These are phyloP conservation scores for Ariolimax columbianus DNA, from an alignment of 2,888 invertebrate genomes.

Conservation along the genomic window DNA sequence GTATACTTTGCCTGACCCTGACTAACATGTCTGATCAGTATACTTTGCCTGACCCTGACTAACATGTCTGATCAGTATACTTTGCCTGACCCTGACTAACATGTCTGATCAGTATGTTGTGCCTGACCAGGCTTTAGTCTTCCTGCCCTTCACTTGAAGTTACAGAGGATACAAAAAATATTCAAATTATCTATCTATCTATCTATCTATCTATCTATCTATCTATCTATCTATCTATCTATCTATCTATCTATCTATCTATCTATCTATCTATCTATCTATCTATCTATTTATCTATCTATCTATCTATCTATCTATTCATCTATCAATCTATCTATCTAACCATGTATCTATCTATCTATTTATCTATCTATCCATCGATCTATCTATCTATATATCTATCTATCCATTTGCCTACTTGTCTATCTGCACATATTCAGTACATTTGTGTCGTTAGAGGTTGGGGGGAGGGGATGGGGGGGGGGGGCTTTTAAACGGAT, in stretches of 20 bases:
- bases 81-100: no score
- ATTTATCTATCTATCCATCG: conserved; percentile 5
- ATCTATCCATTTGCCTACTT: conserved; percentile 13
- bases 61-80: no score
- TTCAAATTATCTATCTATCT: background rate
- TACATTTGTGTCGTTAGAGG: no score
- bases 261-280: conserved; percentile 15
- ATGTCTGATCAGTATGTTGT: no score
- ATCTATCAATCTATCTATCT: conserved; percentile 23
- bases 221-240: conserved; percentile 7
- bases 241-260: conserved; percentile 11
- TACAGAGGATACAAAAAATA: no score
- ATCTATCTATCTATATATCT: conserved; percentile 10
- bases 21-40: no score
- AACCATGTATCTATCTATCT: conserved; percentile 7
- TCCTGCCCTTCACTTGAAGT: no score
- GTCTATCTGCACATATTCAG: background rate
- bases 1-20: no score
- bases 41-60: no score
- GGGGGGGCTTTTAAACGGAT: no score
- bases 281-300: conserved; percentile 3
- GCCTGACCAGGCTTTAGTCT: no score
- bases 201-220: conserved; percentile 17
- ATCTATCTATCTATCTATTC: conserved; percentile 4
- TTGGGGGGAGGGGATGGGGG: no score